Percentiles rank a stretch among this genome's conserved stretches.
Conservation (phyloP, 2,888 invertebrate species). For the Blastobasis adustella region DNA sequence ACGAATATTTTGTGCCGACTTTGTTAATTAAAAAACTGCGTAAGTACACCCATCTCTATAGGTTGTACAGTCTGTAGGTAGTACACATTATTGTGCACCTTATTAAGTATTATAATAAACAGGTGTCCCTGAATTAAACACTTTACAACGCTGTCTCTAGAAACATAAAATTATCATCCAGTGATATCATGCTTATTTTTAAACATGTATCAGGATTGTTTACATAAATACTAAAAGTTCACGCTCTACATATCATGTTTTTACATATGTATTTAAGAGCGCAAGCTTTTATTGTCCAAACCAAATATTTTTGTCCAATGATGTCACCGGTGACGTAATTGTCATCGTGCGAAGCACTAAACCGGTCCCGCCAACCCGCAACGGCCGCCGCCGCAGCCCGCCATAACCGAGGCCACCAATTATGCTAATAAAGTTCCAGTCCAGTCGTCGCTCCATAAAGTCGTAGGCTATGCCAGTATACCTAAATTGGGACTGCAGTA, state of each 20-base stretch:
- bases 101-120: no score
- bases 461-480: conserved; percentile 21
- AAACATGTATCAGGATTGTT: background rate
- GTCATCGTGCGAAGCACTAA: conserved; percentile 38
- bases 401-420: conserved; percentile 50
- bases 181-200: background rate
- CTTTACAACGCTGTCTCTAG: no score
- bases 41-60: no score
- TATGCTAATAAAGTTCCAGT: conserved; percentile 55
- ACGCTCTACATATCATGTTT: background rate
- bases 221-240: background rate
- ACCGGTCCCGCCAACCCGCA: conserved; percentile 51
- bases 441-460: conserved; percentile 30
- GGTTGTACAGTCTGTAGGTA: no score
- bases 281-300: background rate
- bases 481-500: conserved; percentile 19
- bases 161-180: no score
- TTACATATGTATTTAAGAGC: background rate
- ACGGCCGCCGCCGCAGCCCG: conserved; percentile 21
- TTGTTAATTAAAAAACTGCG: no score
- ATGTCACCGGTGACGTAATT: conserved; percentile 62
- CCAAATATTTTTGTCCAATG: conserved; percentile 24
- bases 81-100: no score
- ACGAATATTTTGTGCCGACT: no score
- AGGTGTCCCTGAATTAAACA: no score